Base-by-base conservation (phyloP, 2,113 vertebrate species). In the Megaleporinus macrocephalus region DNA sequence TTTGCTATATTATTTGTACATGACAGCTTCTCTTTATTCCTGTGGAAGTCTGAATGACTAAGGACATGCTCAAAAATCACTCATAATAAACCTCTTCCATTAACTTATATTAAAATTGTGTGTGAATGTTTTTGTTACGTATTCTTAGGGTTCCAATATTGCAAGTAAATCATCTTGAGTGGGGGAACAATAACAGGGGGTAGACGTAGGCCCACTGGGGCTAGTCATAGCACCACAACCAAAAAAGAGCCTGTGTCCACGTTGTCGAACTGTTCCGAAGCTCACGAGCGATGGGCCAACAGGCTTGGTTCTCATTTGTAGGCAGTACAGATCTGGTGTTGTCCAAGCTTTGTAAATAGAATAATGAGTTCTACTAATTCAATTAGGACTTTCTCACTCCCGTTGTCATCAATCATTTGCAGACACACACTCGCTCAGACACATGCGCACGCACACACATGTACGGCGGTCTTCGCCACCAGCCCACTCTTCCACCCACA, bases 401-500 rank as follows among this genome's bases (percentile, higher is more conserved):
- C 33, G 16, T 76, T 79, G 44, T 73, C 66, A 76, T 84, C 49
- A 71, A 11, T 71, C 61, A 65, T 76, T n/a, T 44, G 44, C 63
- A 78, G 68, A 71, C 57, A 79, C 22, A 24, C 70, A 65, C 44
- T 51, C 27, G 33, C 63, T 12, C 63, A 66, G 9, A 66, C 74
- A 44, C 14, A 30, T 24, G 15, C 20, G 18, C 26, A 65, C 57
- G 41, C 71, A 74, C 22, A 33, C 20, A 80, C 65, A 68, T 14
- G 7, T 22, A 41, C 66, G 14, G 22, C 53, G 63, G 27, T 30
- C n/a, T 66, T 66, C 61, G 68, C 80, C 26, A 82, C 55, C 73
- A 36, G 20, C 80, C 70, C 80, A 82, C 80, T 61, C 80, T 69
- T 66, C 63, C 73, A 29, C 73, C 80, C 65, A 76, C 73, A 70